phyloP scores from a whole-genome alignment of 1,140 invertebrate species.

The Drosophila santomea region DNA sequence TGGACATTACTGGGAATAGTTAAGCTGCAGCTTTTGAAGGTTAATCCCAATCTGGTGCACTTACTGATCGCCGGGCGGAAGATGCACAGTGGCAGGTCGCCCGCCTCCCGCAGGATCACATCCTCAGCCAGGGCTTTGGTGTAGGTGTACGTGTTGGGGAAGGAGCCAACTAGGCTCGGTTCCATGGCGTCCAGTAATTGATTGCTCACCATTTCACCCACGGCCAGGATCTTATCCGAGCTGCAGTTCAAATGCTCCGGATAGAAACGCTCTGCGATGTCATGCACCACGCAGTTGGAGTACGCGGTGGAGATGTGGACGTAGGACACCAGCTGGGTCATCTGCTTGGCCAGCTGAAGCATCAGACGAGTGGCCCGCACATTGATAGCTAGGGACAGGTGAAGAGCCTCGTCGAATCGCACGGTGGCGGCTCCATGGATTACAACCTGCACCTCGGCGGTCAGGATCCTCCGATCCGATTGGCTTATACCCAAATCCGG shows the following conservation, averaged over 20 bases:
- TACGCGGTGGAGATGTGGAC: slow-evolving; percentile 91
- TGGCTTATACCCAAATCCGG: slow-evolving; percentile 89
- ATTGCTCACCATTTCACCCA: slow-evolving; percentile 85
- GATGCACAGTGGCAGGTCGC: slow-evolving; percentile 89
- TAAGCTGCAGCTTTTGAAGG: slow-evolving; percentile 87
- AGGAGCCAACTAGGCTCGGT: slow-evolving; percentile 88
- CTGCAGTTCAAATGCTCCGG: slow-evolving; percentile 86
- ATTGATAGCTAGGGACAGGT: slow-evolving; percentile 87
- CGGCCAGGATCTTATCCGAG: slow-evolving; percentile 87
- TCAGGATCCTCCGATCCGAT: slow-evolving; percentile 84
- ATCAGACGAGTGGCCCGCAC: slow-evolving; percentile 86
- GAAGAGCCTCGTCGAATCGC: slow-evolving; percentile 91
- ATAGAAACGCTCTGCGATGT: slow-evolving; percentile 90
- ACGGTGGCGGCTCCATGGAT: slow-evolving; percentile 95
- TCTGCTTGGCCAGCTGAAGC: slow-evolving; percentile 87
- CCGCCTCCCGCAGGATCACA: slow-evolving; percentile 87
- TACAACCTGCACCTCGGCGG: slow-evolving; percentile 87
- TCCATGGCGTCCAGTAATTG: slow-evolving; percentile 88
- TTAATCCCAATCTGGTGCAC: slow-evolving; percentile 85
- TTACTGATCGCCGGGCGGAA: slow-evolving; percentile 90
- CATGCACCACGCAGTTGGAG: slow-evolving; percentile 87
- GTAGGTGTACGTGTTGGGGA: slow-evolving; percentile 93
- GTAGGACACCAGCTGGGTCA: slow-evolving; percentile 88
- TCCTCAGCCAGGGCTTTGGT: slow-evolving; percentile 93
- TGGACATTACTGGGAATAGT: slow-evolving; percentile 90